Percentiles rank a stretch among this genome's conserved stretches.
These are phyloP conservation scores for Catostomus latipinnis DNA, from an alignment of 2,797 vertebrate genomes.

Conservation along the genomic window DNA sequence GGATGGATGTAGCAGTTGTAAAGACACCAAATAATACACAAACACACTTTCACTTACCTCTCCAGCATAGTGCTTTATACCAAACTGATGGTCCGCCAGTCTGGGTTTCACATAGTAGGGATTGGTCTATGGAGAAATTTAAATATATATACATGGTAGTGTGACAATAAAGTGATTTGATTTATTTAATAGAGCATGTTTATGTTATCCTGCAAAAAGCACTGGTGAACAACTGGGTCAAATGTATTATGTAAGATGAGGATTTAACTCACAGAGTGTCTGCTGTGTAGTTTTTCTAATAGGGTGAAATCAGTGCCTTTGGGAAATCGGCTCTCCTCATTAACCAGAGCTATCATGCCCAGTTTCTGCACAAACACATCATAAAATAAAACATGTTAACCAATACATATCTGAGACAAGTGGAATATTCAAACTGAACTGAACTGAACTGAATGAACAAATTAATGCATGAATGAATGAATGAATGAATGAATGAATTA, in stretches of 20 bases:
- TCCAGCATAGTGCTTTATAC: conserved; percentile 93
- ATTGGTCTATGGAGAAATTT: conserved; percentile 80
- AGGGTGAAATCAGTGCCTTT: conserved; percentile 94
- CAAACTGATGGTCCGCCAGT: conserved; percentile 93
- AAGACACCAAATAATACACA: conserved; percentile 5
- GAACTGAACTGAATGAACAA: neutral
- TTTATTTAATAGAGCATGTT: neutral
- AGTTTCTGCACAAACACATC: conserved; percentile 81
- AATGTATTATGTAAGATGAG: conserved; percentile 13
- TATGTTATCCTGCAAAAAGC: conserved; percentile 2
- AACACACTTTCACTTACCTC: conserved; percentile 77
- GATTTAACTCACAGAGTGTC: conserved; percentile 84
- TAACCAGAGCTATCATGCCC: conserved; percentile 89
- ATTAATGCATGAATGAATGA: neutral
- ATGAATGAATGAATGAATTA: neutral
- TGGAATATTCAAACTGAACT: neutral
- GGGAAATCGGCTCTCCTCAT: conserved; percentile 93
- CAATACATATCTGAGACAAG: neutral
- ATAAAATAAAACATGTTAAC: conserved; percentile 4
- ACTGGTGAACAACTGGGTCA: neutral
- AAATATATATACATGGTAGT: conserved; percentile 15
- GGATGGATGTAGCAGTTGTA: no score
- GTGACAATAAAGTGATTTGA: no score
- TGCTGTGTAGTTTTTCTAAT: conserved; percentile 91
- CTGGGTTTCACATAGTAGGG: conserved; percentile 91